Percentiles rank a stretch among this genome's conserved stretches.
Evolutionary conservation across 1,140 invertebrate genomes (phyloP).

Genomic region (Lithobius niger): DNA sequence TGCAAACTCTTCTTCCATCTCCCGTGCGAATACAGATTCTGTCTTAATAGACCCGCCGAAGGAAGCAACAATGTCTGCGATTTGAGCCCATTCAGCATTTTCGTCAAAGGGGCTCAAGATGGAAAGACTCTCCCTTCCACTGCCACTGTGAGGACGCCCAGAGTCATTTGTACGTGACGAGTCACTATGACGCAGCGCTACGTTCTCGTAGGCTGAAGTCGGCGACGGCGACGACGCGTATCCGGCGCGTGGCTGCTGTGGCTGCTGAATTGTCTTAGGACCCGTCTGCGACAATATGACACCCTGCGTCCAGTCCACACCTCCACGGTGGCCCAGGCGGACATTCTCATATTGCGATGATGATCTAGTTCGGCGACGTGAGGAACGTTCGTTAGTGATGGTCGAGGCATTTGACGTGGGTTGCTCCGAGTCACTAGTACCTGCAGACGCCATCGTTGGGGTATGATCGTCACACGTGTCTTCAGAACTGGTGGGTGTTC

Average conservation of each 20-base stretch:
- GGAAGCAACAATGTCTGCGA: slow-evolving; percentile 84
- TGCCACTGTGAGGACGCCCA: neutral
- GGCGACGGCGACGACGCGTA: neutral
- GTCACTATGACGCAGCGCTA: neutral
- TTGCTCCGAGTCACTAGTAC: neutral
- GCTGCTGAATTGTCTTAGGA: too few relatives aligned
- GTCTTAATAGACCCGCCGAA: slow-evolving; percentile 45
- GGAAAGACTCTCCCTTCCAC: slow-evolving; percentile 32
- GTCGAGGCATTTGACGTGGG: neutral
- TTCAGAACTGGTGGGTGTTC: neutral
- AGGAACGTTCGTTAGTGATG: neutral
- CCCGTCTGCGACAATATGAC: too few relatives aligned
- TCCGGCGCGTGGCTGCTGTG: neutral
- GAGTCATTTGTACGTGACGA: too few relatives aligned
- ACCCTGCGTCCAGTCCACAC: too few relatives aligned
- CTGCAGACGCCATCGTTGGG: slow-evolving; percentile 1
- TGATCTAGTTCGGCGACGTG: too few relatives aligned
- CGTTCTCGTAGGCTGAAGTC: neutral
- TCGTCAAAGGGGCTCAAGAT: slow-evolving; percentile 80
- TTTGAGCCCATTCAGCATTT: slow-evolving; percentile 86
- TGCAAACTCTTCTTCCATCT: slow-evolving; percentile 70
- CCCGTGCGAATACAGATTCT: slow-evolving; percentile 22
- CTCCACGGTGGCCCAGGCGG: too few relatives aligned
- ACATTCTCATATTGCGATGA: too few relatives aligned
- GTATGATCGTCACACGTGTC: slow-evolving; percentile 4